These are phyloP conservation scores for Crotalus helleri DNA, from an alignment of 2,113 vertebrate species.

Conservation along the genomic window DNA sequence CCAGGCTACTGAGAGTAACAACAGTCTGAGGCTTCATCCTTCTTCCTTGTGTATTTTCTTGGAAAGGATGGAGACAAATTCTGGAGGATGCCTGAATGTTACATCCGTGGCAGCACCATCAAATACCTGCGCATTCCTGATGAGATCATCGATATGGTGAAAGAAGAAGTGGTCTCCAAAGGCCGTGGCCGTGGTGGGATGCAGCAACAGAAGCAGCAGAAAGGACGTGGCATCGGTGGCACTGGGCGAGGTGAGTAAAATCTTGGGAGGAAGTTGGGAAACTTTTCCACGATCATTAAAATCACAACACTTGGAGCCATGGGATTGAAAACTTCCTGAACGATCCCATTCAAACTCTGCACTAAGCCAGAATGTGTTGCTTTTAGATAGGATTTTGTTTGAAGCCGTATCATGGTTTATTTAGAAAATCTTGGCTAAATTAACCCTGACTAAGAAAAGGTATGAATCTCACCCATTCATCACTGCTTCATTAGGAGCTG, in stretches of 20 bases:
- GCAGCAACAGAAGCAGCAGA: conserved; percentile 94
- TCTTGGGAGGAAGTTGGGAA: too few relatives aligned
- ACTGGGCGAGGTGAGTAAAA: conserved; percentile 77
- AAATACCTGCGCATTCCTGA: conserved; percentile 96
- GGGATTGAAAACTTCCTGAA: neutral
- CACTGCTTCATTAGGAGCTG: neutral
- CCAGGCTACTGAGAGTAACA: neutral
- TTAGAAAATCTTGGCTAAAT: neutral
- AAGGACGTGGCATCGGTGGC: conserved; percentile 86
- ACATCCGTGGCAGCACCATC: conserved; percentile 95
- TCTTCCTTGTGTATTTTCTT: neutral
- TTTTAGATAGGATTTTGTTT: neutral
- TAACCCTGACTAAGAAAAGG: neutral
- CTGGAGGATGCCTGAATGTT: conserved; percentile 98
- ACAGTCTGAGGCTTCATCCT: neutral
- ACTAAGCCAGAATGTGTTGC: neutral
- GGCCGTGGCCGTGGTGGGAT: conserved; percentile 88
- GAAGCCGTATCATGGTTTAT: neutral
- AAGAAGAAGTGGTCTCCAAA: conserved; percentile 93
- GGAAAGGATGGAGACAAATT: conserved; percentile 93
- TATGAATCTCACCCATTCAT: neutral
- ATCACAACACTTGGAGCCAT: neutral
- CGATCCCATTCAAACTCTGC: neutral
- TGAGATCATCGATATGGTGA: conserved; percentile 98
- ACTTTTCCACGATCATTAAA: neutral